Base-by-base conservation (phyloP, 2,888 invertebrate genomes). In the Drosophila phalerata region DNA sequence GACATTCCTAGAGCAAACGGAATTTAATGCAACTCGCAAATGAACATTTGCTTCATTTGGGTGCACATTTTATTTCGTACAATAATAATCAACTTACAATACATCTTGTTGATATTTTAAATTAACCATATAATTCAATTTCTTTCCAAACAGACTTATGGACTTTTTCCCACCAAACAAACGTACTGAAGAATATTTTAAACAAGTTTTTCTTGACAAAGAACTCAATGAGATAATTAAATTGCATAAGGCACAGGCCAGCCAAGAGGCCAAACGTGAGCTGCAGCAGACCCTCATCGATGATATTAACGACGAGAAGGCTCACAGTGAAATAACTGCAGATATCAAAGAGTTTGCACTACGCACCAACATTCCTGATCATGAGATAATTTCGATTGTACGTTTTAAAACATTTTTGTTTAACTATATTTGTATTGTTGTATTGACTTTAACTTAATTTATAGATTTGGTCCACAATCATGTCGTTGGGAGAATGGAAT, bases 401-500 rank as follows among this genome's bases (percentile, higher is more conserved):
- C 95, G 89, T 89, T 11, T 1, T 9, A 2, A 34, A n/a, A 43
- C 11, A 15, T 10, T 15, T 9, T n/a, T 15, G 5, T 22, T 28
- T 0, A 13, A 6, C 9, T 17, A 11, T 5, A 1, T n/a, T 17
- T 22, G 4, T 25, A 17, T 22, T 42, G 22, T 11, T 28, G 2
- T 19, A 0, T 43, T 45, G 1, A 10, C 15, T 15, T 15, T n/a
- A 5, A 4, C 9, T 17, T 2, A 22, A 25, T 10, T 5, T 9
- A 0, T 66, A 97, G 97, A 95, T 98, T 89, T 99, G 98, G 98
- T 96, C 95, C 81, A 97, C 97, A 78, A 95, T 99, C 88, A 99
- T 99, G 98, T 96, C 96, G 58, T 96, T 97, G 89, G 97, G 97
- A 69, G 98, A 99, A 93, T 99, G 98, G 99, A 99, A 98, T 93